These are phyloP conservation scores for Triplophysa rosa DNA, from an alignment of 2,113 vertebrate species.

Conservation along the genomic window DNA sequence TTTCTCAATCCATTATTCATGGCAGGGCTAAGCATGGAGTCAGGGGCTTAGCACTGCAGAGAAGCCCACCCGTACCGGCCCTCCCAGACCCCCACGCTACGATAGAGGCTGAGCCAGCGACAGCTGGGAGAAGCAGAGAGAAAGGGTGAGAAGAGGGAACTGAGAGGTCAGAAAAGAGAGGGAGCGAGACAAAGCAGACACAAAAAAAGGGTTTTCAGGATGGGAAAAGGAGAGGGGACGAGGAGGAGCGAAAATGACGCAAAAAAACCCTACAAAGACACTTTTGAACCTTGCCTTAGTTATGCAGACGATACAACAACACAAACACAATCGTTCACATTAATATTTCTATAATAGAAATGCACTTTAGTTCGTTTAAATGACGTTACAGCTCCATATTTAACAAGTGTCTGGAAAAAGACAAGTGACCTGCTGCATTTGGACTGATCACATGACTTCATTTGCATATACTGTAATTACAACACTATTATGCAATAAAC, in stretches of 20 bases:
- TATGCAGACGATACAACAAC: constrained; percentile 22
- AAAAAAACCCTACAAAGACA: constrained; percentile 49
- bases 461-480: constrained; percentile 31
- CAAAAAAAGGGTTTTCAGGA: constrained; percentile 32
- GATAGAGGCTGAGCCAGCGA: constrained; percentile 54
- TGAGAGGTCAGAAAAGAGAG: constrained; percentile 32
- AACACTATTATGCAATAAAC: constrained; percentile 9
- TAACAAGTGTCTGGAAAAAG: background rate
- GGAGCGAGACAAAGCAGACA: constrained; percentile 49
- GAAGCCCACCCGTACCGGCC: constrained; percentile 67
- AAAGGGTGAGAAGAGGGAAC: constrained; percentile 45
- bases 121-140: constrained; percentile 63
- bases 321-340: constrained; percentile 1
- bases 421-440: constrained; percentile 27
- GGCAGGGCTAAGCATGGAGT: constrained; percentile 66
- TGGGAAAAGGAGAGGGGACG: constrained; percentile 36
- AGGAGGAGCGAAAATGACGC: constrained; percentile 35
- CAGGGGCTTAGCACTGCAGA: constrained; percentile 76
- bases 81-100: constrained; percentile 64
- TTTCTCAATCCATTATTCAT: constrained; percentile 81
- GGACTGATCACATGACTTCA: constrained; percentile 17
- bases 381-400: background rate
- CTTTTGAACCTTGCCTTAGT: constrained; percentile 54
- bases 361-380: constrained; percentile 28
- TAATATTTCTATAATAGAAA: constrained; percentile 56